These are phyloP conservation scores for Phodopus roborovskii DNA, from an alignment of 2,113 vertebrate species.

Conservation along the genomic window DNA sequence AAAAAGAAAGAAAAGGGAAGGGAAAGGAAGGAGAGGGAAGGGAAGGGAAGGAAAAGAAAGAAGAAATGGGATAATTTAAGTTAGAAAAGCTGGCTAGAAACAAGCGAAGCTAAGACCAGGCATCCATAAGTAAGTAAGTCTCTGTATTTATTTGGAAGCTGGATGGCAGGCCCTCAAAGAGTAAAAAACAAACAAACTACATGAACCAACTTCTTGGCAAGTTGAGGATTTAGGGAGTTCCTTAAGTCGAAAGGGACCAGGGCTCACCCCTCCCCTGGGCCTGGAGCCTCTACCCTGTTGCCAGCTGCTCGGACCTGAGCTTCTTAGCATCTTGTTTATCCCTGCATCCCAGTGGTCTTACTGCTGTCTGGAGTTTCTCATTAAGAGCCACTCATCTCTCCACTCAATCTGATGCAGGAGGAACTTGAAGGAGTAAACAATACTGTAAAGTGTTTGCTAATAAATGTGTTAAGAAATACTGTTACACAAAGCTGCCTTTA, in stretches of 20 bases:
- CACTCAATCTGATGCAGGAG: neutral
- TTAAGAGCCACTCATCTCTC: neutral
- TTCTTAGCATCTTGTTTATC: neutral
- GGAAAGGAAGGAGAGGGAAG: too few species aligned
- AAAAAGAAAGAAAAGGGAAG: too few species aligned
- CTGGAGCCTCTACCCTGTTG: neutral
- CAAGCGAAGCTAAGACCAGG: too few species aligned
- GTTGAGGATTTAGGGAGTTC: neutral
- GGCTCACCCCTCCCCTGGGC: neutral
- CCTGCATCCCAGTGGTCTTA: too few species aligned
- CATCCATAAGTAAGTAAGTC: too few species aligned
- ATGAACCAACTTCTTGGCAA: neutral
- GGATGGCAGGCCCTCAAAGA: too few species aligned
- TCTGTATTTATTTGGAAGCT: too few species aligned
- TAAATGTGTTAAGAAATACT: neutral
- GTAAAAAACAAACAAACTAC: too few species aligned
- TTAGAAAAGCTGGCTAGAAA: too few species aligned
- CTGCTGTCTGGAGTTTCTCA: too few species aligned
- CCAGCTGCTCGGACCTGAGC: neutral
- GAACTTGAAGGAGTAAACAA: neutral
- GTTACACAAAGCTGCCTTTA: neutral
- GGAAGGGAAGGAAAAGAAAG: too few species aligned
- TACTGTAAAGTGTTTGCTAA: neutral
- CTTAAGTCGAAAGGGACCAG: neutral
- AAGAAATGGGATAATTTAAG: too few species aligned